Conservation (phyloP, 2,888 invertebrate species). For the Hirtodrosophila confusa region DNA sequence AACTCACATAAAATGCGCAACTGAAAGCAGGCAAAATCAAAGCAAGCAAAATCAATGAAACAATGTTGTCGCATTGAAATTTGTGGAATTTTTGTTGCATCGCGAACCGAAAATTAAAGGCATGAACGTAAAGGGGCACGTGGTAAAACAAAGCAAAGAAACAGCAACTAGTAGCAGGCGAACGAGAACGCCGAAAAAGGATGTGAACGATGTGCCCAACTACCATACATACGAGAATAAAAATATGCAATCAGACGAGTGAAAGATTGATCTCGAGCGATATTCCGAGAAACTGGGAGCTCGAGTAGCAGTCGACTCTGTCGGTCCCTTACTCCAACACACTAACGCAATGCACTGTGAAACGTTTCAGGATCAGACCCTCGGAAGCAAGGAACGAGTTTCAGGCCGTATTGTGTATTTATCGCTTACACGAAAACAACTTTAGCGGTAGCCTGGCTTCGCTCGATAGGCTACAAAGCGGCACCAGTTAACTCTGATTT, state of each 20-base stretch:
- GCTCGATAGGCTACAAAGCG: slow-evolving; percentile 8
- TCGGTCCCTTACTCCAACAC: slow-evolving; percentile 41
- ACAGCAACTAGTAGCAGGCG: slow-evolving; percentile 34
- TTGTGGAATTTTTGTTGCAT: slow-evolving; percentile 69
- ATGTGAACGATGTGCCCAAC: slow-evolving; percentile 70
- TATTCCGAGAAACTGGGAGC: slow-evolving; percentile 79
- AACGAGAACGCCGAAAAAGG: slow-evolving; percentile 70
- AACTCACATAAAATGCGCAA: slow-evolving; percentile 15
- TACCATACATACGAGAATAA: slow-evolving; percentile 63
- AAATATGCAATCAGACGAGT: slow-evolving; percentile 82
- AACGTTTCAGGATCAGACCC: slow-evolving; percentile 38
- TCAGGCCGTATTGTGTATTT: slow-evolving; percentile 45
- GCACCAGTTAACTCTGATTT: slow-evolving; percentile 31
- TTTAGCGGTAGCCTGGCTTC: slow-evolving; percentile 11
- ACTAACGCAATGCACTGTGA: slow-evolving; percentile 23
- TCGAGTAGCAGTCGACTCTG: slow-evolving; percentile 33
- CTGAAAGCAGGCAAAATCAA: slow-evolving; percentile 9
- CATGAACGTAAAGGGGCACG: slow-evolving; percentile 18
- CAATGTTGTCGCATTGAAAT: slow-evolving; percentile 58
- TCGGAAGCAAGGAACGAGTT: slow-evolving; percentile 39
- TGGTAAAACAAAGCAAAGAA: slow-evolving; percentile 37
- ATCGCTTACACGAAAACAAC: slow-evolving; percentile 52
- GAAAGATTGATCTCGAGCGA: slow-evolving; percentile 82
- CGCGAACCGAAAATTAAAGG: slow-evolving; percentile 68
- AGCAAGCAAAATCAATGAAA: slow-evolving; percentile 23